Evolutionary conservation across 2,888 invertebrate species (phyloP).

Genomic region (Agriopis marginaria): DNA sequence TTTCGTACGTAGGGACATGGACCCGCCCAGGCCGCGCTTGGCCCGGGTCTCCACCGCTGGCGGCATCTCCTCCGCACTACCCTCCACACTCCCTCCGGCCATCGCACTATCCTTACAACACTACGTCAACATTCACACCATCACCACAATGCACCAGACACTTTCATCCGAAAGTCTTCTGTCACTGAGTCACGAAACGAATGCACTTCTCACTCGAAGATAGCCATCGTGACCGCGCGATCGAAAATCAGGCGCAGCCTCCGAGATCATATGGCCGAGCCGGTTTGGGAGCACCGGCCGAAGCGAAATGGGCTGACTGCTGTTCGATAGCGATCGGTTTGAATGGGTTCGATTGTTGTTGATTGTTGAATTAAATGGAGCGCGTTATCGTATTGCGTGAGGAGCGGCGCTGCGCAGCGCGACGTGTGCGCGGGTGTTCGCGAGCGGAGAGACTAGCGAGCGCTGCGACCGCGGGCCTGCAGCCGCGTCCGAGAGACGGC

Average conservation of each 20-base stretch:
- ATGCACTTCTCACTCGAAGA: constrained; percentile 71
- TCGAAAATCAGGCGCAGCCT: constrained; percentile 64
- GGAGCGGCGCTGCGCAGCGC: constrained; percentile 45
- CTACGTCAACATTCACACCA: constrained; percentile 75
- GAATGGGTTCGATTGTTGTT: constrained; percentile 63
- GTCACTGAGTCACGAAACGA: constrained; percentile 69
- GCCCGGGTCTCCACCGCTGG: constrained; percentile 58
- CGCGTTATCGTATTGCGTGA: constrained; percentile 71
- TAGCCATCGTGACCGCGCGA: constrained; percentile 72
- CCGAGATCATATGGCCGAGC: constrained; percentile 78
- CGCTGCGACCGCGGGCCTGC: constrained; percentile 28
- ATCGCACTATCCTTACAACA: constrained; percentile 72
- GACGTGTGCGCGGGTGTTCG: constrained; percentile 76
- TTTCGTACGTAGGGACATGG: constrained; percentile 81
- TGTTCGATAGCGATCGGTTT: constrained; percentile 51
- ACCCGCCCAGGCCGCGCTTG: constrained; percentile 78
- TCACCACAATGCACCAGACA: constrained; percentile 68
- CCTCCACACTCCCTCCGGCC: constrained; percentile 79
- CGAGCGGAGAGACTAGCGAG: constrained; percentile 70
- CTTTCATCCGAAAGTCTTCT: constrained; percentile 68
- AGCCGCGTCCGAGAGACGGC: constrained; percentile 40
- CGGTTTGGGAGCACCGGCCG: constrained; percentile 62
- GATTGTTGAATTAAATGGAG: constrained; percentile 72
- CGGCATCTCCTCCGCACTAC: constrained; percentile 61
- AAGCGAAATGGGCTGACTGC: constrained; percentile 50